Base-by-base conservation (phyloP, 1,140 invertebrate genomes). In the Caerostris extrusa region DNA sequence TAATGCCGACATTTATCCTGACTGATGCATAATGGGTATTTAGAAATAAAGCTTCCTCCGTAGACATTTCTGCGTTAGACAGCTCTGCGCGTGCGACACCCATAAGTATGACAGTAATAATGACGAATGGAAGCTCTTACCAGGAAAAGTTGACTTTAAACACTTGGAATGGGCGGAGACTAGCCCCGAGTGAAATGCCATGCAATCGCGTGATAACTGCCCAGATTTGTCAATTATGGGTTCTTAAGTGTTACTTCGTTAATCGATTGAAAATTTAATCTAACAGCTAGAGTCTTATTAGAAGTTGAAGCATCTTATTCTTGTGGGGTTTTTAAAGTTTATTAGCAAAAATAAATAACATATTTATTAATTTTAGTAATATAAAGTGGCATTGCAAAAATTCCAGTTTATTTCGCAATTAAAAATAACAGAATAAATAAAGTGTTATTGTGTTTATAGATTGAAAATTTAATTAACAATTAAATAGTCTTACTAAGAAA, bases 71-170 rank as follows among this genome's bases (percentile, higher is more conserved):
- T 69, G 4, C 53, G 71, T 34, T 34, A 5, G 10, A 77, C 4
- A 77, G 7, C 14, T 10, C 5, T 12, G 71, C 50, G 57, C 83
- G 83, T 85, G 83, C 83, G 83, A 57, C 71, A 58, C 17, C 83
- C 60, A 67, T 17, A 88, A 88, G 86, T 34, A 14, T 53, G 58
- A 64, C 86, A 64, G 53, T 88, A 88, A 88, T 88, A 88, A 88
- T 88, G 86, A 88, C 86, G 60, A 34, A 88, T 88, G 58, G 83
- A 57, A 19, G 19, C 7, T 64, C 60, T 64, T 64, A 50, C 8
- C 34, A 88, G 82, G 55, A 83, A 83, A 88, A 88, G 86, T 61
- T 17, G 86, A 67, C 86, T 88, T 88, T 61, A 88, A 88, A 88
- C 86, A 64, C 86, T 88, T 64, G 50, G 53, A 88, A 88, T 57